A percentile compares a stretch with the other conserved stretches of the same genome.
These are phyloP conservation scores for Cettia cetti DNA, from an alignment of 2,113 vertebrate species.

Conservation along the genomic window DNA sequence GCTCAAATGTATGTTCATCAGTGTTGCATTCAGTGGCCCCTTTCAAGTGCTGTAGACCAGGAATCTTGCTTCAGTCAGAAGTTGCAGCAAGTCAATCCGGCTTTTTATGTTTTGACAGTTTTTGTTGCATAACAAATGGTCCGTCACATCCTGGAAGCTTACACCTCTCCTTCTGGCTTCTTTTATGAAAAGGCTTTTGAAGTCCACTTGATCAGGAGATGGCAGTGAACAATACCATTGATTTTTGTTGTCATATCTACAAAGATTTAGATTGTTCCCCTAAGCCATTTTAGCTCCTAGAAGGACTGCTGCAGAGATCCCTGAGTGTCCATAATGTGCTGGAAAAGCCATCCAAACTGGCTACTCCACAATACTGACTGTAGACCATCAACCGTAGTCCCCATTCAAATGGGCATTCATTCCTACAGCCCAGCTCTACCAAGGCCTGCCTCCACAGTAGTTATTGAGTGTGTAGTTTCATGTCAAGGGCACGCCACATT, in stretches of 20 bases:
- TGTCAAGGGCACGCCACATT: neutral
- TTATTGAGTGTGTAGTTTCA: neutral
- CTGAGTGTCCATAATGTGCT: neutral
- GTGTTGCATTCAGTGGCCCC: neutral
- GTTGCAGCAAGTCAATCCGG: neutral
- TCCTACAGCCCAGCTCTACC: neutral
- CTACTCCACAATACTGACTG: neutral
- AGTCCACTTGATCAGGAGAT: neutral
- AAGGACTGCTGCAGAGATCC: neutral
- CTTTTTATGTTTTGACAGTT: neutral
- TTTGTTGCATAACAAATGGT: neutral
- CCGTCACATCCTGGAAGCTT: neutral
- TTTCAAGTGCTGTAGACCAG: neutral
- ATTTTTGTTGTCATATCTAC: neutral
- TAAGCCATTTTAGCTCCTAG: neutral
- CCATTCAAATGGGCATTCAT: neutral
- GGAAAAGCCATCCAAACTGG: neutral
- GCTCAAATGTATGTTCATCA: neutral
- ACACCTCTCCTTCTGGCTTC: neutral
- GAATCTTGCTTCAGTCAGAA: neutral
- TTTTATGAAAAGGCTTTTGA: neutral
- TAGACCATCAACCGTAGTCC: neutral
- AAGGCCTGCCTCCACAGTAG: neutral
- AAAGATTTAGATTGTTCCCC: neutral
- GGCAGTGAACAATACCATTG: neutral